Evolutionary conservation across 2,113 vertebrate species (phyloP).

Genomic region (Petaurus breviceps): DNA sequence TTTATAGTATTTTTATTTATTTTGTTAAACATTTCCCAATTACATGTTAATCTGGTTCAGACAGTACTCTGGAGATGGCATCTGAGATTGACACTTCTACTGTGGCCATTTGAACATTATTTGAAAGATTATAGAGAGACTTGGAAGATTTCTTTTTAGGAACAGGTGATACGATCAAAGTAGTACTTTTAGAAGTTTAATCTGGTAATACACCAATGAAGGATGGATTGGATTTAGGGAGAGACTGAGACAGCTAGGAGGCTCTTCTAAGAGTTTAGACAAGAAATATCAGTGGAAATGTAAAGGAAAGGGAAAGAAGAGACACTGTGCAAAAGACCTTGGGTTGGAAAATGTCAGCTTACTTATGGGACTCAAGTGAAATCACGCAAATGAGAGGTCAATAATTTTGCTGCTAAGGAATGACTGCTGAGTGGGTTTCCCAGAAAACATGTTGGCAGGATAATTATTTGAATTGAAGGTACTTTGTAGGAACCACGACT

Average conservation of each 20-base stretch:
- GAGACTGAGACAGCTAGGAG: background rate
- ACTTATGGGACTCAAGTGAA: background rate
- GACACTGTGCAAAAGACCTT: background rate
- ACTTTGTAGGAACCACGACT: background rate
- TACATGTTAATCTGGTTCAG: background rate
- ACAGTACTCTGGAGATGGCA: background rate
- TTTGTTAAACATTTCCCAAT: background rate
- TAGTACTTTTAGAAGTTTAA: background rate
- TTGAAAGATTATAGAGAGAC: background rate
- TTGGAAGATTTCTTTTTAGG: background rate
- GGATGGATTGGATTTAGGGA: background rate
- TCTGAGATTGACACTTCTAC: background rate
- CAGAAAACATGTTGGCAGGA: background rate
- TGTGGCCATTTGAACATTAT: background rate
- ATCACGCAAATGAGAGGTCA: background rate
- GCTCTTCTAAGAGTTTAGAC: background rate
- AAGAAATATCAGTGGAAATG: background rate
- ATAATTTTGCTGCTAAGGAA: background rate
- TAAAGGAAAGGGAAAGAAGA: background rate
- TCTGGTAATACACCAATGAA: background rate
- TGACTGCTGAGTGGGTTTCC: background rate
- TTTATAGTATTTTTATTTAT: background rate
- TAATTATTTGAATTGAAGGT: background rate
- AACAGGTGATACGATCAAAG: background rate
- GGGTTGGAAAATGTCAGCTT: background rate